A percentile compares a stretch with the other conserved stretches of the same genome.
Conservation (phyloP, 2,888 invertebrate genomes). For the Harpalus rubripes region DNA sequence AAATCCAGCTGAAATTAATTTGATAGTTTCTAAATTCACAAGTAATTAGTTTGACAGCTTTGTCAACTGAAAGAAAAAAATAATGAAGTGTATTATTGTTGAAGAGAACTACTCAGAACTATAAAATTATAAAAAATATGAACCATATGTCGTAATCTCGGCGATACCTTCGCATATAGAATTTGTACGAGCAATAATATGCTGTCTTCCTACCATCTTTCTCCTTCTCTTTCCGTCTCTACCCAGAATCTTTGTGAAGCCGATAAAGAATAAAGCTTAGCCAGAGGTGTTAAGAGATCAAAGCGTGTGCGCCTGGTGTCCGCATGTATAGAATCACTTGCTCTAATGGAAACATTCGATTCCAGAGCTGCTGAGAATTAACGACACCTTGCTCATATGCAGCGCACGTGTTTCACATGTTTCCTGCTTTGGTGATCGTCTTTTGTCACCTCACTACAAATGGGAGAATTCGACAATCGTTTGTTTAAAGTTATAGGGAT, state of each 20-base stretch:
- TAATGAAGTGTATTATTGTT: no score
- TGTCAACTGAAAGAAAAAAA: no score
- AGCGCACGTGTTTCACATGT: constrained; percentile 43
- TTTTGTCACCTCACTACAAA: constrained; percentile 54
- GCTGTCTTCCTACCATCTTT: not conserved
- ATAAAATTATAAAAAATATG: no score
- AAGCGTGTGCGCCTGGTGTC: constrained; percentile 69
- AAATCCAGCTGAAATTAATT: no score
- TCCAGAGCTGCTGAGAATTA: constrained; percentile 67
- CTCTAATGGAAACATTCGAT: constrained; percentile 73
- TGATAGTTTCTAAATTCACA: no score
- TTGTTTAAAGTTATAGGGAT: not conserved
- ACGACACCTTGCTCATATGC: constrained; percentile 57
- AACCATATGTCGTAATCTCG: no score
- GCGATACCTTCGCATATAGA: no score
- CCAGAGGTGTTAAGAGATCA: constrained; percentile 76
- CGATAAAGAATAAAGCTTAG: constrained; percentile 75
- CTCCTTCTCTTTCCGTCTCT: not conserved
- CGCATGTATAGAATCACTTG: constrained; percentile 44
- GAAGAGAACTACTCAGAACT: no score
- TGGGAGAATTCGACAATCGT: constrained; percentile 14
- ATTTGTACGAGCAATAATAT: not conserved
- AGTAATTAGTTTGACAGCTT: no score
- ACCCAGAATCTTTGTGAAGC: constrained; percentile 68
- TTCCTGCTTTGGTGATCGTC: constrained; percentile 63